Percentiles rank a stretch among this genome's conserved stretches.
Conservation (phyloP, 1,140 invertebrate genomes). For the Tetragnatha versicolor region DNA sequence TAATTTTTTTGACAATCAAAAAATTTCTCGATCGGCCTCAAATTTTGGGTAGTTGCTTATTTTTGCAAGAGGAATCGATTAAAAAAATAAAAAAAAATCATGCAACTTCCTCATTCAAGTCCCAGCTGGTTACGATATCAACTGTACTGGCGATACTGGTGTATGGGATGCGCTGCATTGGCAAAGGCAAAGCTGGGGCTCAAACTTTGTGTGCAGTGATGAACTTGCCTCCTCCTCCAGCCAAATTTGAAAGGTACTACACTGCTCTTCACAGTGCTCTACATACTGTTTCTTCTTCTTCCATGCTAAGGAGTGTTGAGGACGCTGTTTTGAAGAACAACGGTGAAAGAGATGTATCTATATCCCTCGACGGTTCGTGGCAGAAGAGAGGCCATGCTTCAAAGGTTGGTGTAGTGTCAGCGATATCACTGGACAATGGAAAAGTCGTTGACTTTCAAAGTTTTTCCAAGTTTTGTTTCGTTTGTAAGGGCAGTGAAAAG, state of each 20-base stretch:
- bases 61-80: no score
- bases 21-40: no score
- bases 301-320: neutral
- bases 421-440: conserved; percentile 53
- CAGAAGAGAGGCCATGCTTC: conserved; percentile 56
- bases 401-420: conserved; percentile 50
- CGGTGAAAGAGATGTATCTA: conserved; percentile 19
- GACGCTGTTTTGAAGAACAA: neutral
- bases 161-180: conserved; percentile 14
- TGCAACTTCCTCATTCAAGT: neutral
- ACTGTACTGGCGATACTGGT: neutral
- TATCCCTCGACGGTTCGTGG: conserved; percentile 54
- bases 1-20: no score
- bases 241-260: neutral
- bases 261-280: neutral
- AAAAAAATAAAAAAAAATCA: no score
- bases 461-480: conserved; percentile 53
- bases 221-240: conserved; percentile 8
- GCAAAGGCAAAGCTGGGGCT: neutral
- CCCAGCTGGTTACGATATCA: neutral
- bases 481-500: conserved; percentile 14
- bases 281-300: neutral
- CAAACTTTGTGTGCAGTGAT: neutral
- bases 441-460: conserved; percentile 54
- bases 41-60: no score